phyloP scores from a whole-genome alignment of 2,888 invertebrate genomes.

The Eurytoma californica region DNA sequence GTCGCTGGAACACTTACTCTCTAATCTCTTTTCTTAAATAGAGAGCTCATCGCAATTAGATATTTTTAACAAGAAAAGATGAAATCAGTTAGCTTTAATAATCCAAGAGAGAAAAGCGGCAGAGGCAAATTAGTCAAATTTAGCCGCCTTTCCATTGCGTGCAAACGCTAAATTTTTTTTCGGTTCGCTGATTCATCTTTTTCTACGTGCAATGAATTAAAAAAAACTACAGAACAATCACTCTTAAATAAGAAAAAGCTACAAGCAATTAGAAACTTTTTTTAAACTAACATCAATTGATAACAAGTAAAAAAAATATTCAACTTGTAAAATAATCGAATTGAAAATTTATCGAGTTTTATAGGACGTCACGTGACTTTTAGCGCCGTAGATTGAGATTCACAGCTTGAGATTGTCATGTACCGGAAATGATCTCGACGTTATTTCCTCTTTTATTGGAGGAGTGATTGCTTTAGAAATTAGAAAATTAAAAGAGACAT shows the following conservation, averaged over 20 bases:
- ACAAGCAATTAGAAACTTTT: neutral
- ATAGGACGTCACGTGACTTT: constrained; percentile 2
- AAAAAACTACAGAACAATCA: neutral
- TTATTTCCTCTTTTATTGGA: constrained; percentile 46
- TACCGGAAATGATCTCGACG: constrained; percentile 43
- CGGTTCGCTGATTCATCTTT: constrained; percentile 36
- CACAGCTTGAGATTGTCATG: constrained; percentile 11
- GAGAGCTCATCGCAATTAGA: constrained; percentile 7
- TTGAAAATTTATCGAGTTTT: neutral
- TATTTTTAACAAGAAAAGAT: constrained; percentile 20
- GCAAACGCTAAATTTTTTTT: constrained; percentile 35
- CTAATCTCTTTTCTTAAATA: neutral
- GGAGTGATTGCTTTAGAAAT: constrained; percentile 35
- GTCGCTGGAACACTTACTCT: too few species aligned
- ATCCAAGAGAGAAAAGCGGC: constrained; percentile 36
- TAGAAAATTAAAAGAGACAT: too few species aligned
- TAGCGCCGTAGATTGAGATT: constrained; percentile 26
- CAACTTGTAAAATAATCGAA: neutral
- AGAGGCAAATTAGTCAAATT: constrained; percentile 40
- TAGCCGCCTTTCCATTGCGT: constrained; percentile 42
- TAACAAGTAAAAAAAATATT: too few species aligned
- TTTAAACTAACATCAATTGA: neutral
- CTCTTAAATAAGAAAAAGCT: neutral
- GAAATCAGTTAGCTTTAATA: constrained; percentile 21
- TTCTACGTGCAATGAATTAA: constrained; percentile 17